A percentile compares a stretch with the other conserved stretches of the same genome.
Conservation (phyloP, 2,113 vertebrate species). For the Orientallactaga bullata region DNA sequence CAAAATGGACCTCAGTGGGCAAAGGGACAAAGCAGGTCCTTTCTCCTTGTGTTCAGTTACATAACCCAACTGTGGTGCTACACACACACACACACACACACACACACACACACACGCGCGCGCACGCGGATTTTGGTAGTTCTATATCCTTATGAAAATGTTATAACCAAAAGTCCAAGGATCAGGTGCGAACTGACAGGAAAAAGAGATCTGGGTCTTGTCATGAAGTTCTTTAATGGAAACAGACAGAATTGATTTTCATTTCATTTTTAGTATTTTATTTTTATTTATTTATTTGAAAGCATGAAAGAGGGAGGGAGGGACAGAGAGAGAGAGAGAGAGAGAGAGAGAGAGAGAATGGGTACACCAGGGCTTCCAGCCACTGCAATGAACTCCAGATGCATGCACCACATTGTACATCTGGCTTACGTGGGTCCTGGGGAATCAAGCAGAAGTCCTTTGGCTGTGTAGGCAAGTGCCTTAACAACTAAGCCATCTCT, state of each 20-base stretch:
- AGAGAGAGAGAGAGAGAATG: too few species aligned
- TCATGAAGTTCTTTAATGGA: background rate
- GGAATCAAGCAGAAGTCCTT: too few species aligned
- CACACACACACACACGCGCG: background rate
- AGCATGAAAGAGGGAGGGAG: too few species aligned
- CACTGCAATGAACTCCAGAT: too few species aligned
- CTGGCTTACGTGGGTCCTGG: too few species aligned
- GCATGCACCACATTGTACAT: too few species aligned
- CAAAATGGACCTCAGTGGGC: background rate
- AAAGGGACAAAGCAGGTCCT: background rate
- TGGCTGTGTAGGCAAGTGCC: too few species aligned
- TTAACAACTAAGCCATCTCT: too few species aligned
- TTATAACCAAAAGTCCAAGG: background rate
- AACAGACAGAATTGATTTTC: background rate
- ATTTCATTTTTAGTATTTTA: conserved; percentile 3
- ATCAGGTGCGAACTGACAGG: background rate
- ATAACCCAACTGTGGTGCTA: background rate
- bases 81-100: background rate
- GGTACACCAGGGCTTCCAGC: too few species aligned
- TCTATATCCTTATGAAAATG: background rate
- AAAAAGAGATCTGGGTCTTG: background rate
- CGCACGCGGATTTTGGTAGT: background rate
- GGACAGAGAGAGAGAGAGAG: too few species aligned
- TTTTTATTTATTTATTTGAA: too few species aligned
- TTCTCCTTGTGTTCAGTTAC: background rate